Evolutionary conservation across 2,797 vertebrate genomes (phyloP), one percentile per base, ranked within the genome.

Genomic region (Manis javanica): DNA sequence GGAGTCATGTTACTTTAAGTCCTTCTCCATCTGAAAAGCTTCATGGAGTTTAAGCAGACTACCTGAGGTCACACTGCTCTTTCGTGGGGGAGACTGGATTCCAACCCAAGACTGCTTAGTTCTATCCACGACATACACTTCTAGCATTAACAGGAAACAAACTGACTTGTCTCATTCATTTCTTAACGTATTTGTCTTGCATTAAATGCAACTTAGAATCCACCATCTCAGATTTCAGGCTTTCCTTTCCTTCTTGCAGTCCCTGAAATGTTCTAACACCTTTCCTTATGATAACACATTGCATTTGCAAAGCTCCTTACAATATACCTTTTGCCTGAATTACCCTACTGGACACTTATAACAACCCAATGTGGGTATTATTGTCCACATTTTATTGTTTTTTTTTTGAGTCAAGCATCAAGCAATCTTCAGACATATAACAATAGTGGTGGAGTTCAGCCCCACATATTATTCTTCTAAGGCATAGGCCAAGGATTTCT

Each of bases 261-360:
- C 46, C 84, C 61, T 71, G 83, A 95, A 49, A 49, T 31, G 29
- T 49, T 61, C 63, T 59, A 51, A 51, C 42, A 72, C 39, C 46
- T 55, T 42, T 15, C 69, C 23, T 34, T 86, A 16, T 3, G 26
- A 46, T 4, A 53, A 34, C 4, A 15, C 9, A 0, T 12, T 24
- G 19, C 26, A 5, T 55, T 79, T 53, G 7, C n/a, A 69, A 34
- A 91, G 15, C 9, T 79, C 84, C 66, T 71, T 5, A 57, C 15
- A 7, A 16, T 78, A 0, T 23, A 6, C 24, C 3, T 86, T 46
- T 37, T 9, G 0, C 18, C 4, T 39, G 5, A 3, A 3, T 39
- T 55, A 55, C 15, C 16, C 15, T 29, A 0, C 8, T 4, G 63
- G 46, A 39, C 4, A 0, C 34, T 74, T 34, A 3, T 0, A 39